A percentile compares a stretch with the other conserved stretches of the same genome.
These are phyloP conservation scores for Tragopan temminckii DNA, from an alignment of 2,797 vertebrate species.

Conservation along the genomic window DNA sequence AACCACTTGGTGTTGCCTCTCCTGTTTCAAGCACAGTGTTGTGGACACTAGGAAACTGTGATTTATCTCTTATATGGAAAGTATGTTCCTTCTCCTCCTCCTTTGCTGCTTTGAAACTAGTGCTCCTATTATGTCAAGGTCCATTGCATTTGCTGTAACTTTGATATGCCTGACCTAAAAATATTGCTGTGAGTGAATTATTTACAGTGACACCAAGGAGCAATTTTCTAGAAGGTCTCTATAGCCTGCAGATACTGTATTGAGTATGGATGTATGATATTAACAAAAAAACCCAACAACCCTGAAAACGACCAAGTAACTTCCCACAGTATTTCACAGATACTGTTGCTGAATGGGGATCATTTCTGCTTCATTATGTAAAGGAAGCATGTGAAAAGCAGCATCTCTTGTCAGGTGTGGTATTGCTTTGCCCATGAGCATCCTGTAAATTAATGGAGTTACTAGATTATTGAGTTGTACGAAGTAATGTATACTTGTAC, in stretches of 20 bases:
- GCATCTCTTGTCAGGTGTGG: background rate
- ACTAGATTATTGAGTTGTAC: background rate
- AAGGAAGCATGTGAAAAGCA: background rate
- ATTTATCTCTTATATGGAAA: background rate
- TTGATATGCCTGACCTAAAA: constrained; percentile 60
- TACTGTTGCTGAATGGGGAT: background rate
- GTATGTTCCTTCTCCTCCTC: background rate
- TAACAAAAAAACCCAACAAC: background rate
- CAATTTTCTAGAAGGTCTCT: constrained; percentile 12
- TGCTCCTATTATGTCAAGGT: constrained; percentile 50
- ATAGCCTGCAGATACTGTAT: background rate
- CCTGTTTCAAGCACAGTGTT: background rate
- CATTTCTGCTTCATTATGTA: background rate
- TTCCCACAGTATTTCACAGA: background rate
- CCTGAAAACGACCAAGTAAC: background rate
- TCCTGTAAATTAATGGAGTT: background rate
- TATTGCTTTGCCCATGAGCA: background rate
- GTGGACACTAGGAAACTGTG: background rate
- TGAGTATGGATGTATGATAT: background rate
- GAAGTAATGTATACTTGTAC: background rate
- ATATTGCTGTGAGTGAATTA: constrained; percentile 37
- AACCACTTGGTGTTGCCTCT: background rate
- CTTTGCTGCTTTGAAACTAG: background rate
- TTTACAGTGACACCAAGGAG: constrained; percentile 12
- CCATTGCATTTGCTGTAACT: background rate